Evolutionary conservation across 2,888 invertebrate species (phyloP), one percentile per base, ranked within the genome.

Genomic region (Eledone cirrhosa): DNA sequence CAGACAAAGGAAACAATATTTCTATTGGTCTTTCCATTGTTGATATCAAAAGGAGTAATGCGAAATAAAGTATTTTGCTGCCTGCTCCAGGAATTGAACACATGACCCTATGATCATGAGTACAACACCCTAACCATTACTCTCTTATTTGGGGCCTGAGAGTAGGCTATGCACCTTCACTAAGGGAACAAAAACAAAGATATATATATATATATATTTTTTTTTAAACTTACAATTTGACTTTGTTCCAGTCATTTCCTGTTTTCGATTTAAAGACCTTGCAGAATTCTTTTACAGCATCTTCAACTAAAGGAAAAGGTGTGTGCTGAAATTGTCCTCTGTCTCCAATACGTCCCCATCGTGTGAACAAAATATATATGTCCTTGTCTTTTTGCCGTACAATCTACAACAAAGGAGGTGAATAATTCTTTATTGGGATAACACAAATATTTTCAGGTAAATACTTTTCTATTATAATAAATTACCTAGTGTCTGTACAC

Each of bases 311-410:
- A 22, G 87, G 86, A 84, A 90, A 92, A 4, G 92, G 92, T 7
- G 92, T 92, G 80, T 91, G 91, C 85, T 92, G 92, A 82, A 86
- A 91, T 83, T 91, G 91, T 4, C 92, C 92, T 0, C 82, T 83
- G 78, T 90, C 89, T 22, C 92, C 92, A 48, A 93, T 92, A 65
- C 92, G 86, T 11, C 92, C 93, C 92, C 92, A 93, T 48, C 92
- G 89, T 22, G 92, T 93, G 87, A 92, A 92, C 79, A 93, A 83
- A 65, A 92, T 85, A 83, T 89, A 92, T 77, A 92, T 83, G 80
- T 92, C 91, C 84, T 91, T 88, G n/a, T 85, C 87, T 75, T 86
- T 87, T 82, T 89, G 89, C 78, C 89, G 85, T 41, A 92, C 88
- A 79, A 92, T 87, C 89, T 91, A 82, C 19, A 82, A 77, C 65